Evolutionary conservation across 2,113 vertebrate genomes (phyloP).

Genomic region (Microtus montanus): DNA sequence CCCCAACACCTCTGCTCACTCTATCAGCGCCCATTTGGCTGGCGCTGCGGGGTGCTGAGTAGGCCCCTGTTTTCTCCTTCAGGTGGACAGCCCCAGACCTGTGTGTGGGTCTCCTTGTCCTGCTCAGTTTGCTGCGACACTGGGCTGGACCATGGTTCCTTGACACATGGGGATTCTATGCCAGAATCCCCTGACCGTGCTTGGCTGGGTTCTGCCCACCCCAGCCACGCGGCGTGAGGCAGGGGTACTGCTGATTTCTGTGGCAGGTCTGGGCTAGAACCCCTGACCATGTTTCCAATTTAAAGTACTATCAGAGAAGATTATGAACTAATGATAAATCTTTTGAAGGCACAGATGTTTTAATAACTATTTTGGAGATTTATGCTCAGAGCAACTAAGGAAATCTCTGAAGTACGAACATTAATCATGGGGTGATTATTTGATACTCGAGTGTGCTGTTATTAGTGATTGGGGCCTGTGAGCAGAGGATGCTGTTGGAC

Average conservation of each 20-base stretch:
- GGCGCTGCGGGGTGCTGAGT: too few relatives aligned
- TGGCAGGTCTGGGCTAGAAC: background rate
- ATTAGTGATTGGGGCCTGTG: background rate
- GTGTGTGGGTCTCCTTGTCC: too few relatives aligned
- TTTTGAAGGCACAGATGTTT: background rate
- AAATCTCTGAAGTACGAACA: conserved; percentile 14
- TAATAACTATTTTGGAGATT: conserved; percentile 8
- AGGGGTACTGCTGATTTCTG: background rate
- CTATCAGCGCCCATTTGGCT: background rate
- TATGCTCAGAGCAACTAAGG: conserved; percentile 20
- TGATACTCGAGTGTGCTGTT: background rate
- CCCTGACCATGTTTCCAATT: background rate
- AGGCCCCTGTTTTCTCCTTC: background rate
- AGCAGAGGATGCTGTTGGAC: background rate
- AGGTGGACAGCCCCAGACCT: too few relatives aligned
- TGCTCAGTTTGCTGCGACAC: too few relatives aligned
- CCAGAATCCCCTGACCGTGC: too few relatives aligned
- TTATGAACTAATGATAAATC: background rate
- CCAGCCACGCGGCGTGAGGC: background rate
- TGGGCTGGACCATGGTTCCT: background rate
- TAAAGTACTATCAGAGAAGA: background rate
- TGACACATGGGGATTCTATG: background rate
- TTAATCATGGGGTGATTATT: background rate
- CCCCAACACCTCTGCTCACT: background rate
- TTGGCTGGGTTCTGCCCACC: too few relatives aligned